phyloP scores from a whole-genome alignment of 2,797 vertebrate species.

The Benthosema pterotum region DNA sequence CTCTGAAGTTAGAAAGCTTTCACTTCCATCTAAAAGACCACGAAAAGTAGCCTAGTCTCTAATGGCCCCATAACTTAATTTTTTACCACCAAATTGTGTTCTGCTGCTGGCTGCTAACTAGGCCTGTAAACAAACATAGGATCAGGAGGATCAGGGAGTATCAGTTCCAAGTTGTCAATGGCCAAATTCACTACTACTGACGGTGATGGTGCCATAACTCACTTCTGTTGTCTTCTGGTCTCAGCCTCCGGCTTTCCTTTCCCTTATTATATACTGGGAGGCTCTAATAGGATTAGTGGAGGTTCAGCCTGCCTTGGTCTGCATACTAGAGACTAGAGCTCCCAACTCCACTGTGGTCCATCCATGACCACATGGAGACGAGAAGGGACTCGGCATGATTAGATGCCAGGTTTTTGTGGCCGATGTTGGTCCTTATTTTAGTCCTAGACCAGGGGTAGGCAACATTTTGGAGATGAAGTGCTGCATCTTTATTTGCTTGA shows the following conservation, averaged over 20 bases:
- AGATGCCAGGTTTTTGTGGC: no score
- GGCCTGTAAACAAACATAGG: conserved; percentile 24
- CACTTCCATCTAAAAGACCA: conserved; percentile 25
- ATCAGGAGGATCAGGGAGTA: neutral
- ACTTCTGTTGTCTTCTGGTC: conserved; percentile 45
- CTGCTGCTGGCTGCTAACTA: conserved; percentile 2
- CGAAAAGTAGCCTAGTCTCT: conserved; percentile 25
- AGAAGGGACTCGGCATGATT: conserved; percentile 47
- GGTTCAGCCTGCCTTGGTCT: conserved; percentile 79
- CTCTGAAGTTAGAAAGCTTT: conserved; percentile 22
- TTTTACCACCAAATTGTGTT: neutral
- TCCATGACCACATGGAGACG: conserved; percentile 54
- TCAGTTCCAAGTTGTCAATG: neutral
- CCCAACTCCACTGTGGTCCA: conserved; percentile 49
- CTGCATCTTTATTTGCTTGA: no score
- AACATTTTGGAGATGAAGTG: no score
- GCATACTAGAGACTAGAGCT: conserved; percentile 52
- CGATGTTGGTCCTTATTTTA: no score
- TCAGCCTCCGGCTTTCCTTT: conserved; percentile 43
- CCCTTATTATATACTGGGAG: conserved; percentile 68
- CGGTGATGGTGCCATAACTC: conserved; percentile 40
- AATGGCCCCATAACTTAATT: conserved; percentile 25
- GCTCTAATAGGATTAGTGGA: conserved; percentile 81
- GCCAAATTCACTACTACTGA: conserved; percentile 29
- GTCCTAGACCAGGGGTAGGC: no score